A percentile compares a stretch with the other conserved stretches of the same genome.
phyloP scores from a whole-genome alignment of 2,113 vertebrate species.

The Hydrochoerus hydrochaeris region DNA sequence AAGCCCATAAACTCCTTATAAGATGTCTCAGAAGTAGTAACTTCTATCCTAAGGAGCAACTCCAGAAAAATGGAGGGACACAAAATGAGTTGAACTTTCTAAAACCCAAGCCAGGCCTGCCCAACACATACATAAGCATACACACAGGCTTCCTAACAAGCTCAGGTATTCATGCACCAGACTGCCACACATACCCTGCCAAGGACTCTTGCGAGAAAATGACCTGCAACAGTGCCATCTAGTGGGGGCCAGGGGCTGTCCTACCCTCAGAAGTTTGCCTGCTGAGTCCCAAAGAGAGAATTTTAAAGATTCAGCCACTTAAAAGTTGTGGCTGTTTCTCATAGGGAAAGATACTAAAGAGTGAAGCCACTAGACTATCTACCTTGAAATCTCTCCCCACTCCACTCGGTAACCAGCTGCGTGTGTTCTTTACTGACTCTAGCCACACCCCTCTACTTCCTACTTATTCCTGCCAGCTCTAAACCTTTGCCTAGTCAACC shows the following conservation, averaged over 20 bases:
- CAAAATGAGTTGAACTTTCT: neutral
- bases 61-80: slow-evolving; percentile 20
- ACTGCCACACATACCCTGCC: neutral
- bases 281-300: neutral
- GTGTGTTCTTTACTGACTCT: neutral
- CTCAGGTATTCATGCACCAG: neutral
- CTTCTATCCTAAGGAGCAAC: slow-evolving; percentile 13
- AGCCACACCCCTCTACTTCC: neutral
- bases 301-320: neutral
- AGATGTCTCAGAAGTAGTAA: neutral
- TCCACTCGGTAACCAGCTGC: neutral
- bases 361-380: rapidly evolving
- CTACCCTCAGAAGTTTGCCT: neutral
- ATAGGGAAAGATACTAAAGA: neutral
- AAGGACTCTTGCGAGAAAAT: slow-evolving; percentile 49
- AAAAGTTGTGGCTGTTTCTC: neutral
- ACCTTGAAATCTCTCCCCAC: neutral
- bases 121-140: neutral
- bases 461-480: neutral
- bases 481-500: neutral
- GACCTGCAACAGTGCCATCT: slow-evolving; percentile 81
- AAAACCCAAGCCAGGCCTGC: neutral
- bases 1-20: neutral
- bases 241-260: slow-evolving; percentile 54
- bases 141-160: neutral